phyloP scores from a whole-genome alignment of 2,888 invertebrate species.

The Embidobia sp. region DNA sequence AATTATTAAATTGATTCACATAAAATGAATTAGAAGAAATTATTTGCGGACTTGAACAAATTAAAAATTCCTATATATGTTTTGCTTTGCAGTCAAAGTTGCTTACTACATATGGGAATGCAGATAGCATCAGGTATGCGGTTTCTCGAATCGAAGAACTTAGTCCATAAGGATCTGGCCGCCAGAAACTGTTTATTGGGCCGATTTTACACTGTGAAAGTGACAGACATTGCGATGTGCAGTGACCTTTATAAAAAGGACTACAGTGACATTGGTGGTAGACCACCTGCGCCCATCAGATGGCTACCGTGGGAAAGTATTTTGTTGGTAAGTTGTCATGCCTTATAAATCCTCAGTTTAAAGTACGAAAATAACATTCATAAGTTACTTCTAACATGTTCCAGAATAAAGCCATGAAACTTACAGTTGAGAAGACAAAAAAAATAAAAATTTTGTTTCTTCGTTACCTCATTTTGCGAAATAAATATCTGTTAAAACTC shows the following conservation, averaged over 20 bases:
- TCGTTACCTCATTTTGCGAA: too few relatives aligned
- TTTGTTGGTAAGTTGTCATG: slow-evolving; percentile 83
- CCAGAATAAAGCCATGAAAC: too few relatives aligned
- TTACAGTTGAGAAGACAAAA: too few relatives aligned
- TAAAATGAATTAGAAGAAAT: too few relatives aligned
- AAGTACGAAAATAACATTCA: background rate
- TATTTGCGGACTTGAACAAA: too few relatives aligned
- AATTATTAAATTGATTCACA: too few relatives aligned
- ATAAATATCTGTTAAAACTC: too few relatives aligned
- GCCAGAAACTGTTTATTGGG: slow-evolving; percentile 87
- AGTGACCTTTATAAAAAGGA: slow-evolving; percentile 85
- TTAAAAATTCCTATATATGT: background rate
- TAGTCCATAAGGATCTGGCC: slow-evolving; percentile 90
- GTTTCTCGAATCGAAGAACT: slow-evolving; percentile 89
- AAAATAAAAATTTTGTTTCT: too few relatives aligned
- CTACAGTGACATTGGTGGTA: slow-evolving; percentile 85
- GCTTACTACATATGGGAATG: slow-evolving; percentile 87
- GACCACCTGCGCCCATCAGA: slow-evolving; percentile 85
- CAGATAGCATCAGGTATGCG: slow-evolving; percentile 91
- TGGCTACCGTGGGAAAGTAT: slow-evolving; percentile 87
- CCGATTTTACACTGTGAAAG: slow-evolving; percentile 84
- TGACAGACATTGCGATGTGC: slow-evolving; percentile 86
- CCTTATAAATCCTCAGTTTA: too few relatives aligned
- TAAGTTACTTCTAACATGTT: background rate
- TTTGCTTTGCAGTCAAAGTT: slow-evolving; percentile 84